Percentiles rank a stretch among this genome's conserved stretches.
Evolutionary conservation across 1,140 invertebrate species (phyloP).

Genomic region (Drosophila takahashii): DNA sequence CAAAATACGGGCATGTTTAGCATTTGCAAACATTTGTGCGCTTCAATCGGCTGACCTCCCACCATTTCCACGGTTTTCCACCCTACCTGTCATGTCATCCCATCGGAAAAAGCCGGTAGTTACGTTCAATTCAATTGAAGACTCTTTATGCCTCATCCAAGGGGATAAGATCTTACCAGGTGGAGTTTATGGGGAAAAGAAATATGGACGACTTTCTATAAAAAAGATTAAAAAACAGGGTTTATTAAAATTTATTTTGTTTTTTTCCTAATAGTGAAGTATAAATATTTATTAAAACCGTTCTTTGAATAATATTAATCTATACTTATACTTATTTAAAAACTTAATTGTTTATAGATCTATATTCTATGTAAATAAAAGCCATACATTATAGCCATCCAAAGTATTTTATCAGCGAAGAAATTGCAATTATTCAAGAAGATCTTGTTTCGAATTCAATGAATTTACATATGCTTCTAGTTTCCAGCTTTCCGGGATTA

Average conservation of each 20-base stretch:
- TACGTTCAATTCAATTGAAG: conserved; percentile 26
- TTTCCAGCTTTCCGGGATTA: conserved; percentile 26
- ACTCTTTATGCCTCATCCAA: conserved; percentile 1
- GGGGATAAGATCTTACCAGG: background rate
- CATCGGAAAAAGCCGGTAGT: conserved; percentile 19
- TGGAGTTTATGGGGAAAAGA: background rate
- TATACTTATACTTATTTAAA: no score
- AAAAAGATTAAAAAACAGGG: no score
- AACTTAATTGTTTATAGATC: no score
- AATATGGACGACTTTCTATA: no score
- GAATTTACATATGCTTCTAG: conserved; percentile 6
- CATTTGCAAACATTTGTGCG: conserved; percentile 73
- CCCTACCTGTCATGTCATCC: conserved; percentile 6
- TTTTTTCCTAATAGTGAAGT: no score
- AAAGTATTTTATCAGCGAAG: background rate
- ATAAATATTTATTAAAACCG: no score
- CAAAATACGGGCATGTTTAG: conserved; percentile 79
- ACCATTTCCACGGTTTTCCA: conserved; percentile 3
- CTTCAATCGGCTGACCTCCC: conserved; percentile 37
- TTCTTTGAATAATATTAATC: no score
- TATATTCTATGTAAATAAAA: no score
- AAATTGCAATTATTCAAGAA: background rate
- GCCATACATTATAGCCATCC: no score
- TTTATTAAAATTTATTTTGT: no score
- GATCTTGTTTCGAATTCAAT: background rate